Base-by-base conservation (phyloP, 1,140 invertebrate species). In the Drosophila subpulchrella region DNA sequence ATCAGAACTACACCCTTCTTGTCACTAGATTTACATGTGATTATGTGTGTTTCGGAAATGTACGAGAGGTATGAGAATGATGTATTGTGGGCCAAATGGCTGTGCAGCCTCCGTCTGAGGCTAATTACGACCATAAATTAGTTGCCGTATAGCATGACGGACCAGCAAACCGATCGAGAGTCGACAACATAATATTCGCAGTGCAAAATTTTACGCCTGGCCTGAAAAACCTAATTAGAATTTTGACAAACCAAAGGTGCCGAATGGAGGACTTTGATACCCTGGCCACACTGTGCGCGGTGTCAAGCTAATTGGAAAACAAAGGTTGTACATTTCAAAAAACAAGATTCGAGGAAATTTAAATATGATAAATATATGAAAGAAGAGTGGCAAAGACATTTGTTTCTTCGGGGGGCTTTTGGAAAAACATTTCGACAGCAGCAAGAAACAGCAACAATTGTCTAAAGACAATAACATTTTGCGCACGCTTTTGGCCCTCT, bases 61-160 rank as follows among this genome's bases (percentile, higher is more conserved):
- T 54, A 55, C 47, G 51, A 48, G 51, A 50, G 56, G 20, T 34
- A 41, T 20, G 38, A 32, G 34, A 42, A 78, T 86, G 67, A 84
- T 86, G 53, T 85, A 86, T 86, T 67, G 57, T 60, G 56, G 46
- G 42, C 32, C 60, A 77, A 81, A 62, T 84, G 81, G 46, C 27
- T 17, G 41, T 55, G 60, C 55, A 48, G 61, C 15, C 60, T 20
- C 44, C 55, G 73, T 61, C 61, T 60, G 53, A 44, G 74, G 71
- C 83, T 88, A 86, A 86, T 88, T 88, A 86, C 84, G 77, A 65
- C 59, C 34, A 89, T 86, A 88, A 88, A 88, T 86, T 86, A 86
- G 79, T 68, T 66, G 70, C 55, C 82, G 88, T 75, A 65, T 41
- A 68, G 81, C 76, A 51, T 83, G 65, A 79, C 79, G 61, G 38